Conservation (phyloP, 2,113 vertebrate species). For the Indri indri region DNA sequence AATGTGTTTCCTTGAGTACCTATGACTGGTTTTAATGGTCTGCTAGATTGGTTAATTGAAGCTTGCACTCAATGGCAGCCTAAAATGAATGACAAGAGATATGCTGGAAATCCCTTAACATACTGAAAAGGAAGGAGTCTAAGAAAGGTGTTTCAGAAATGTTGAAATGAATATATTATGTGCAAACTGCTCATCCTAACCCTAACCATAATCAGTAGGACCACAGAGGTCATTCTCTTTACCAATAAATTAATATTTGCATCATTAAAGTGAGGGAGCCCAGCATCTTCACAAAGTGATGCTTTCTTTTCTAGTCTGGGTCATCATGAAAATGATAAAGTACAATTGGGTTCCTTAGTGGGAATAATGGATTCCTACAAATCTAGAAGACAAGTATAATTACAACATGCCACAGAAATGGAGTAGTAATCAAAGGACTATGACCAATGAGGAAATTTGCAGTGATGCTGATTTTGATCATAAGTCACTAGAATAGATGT, state of each 20-base stretch:
- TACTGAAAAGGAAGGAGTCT: background rate
- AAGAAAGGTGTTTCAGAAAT: background rate
- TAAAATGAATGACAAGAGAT: background rate
- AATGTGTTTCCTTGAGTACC: background rate
- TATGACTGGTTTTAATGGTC: background rate
- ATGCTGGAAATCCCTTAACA: background rate
- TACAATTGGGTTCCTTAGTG: background rate
- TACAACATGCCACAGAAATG: background rate
- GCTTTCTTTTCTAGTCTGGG: background rate
- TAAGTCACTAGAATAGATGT: background rate
- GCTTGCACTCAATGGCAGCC: background rate
- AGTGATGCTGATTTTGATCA: background rate
- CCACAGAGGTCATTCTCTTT: background rate
- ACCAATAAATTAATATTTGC: background rate
- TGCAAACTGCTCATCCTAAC: rapidly evolving
- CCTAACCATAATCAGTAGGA: rapidly evolving
- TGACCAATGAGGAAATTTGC: background rate
- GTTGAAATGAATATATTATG: background rate
- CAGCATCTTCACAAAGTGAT: background rate
- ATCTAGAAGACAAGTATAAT: background rate
- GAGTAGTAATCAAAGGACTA: background rate
- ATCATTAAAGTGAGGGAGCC: background rate
- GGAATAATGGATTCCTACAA: background rate
- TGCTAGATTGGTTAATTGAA: background rate
- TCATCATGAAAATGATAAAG: background rate